Conservation (phyloP, 2,113 vertebrate genomes). For the Lophius piscatorius region DNA sequence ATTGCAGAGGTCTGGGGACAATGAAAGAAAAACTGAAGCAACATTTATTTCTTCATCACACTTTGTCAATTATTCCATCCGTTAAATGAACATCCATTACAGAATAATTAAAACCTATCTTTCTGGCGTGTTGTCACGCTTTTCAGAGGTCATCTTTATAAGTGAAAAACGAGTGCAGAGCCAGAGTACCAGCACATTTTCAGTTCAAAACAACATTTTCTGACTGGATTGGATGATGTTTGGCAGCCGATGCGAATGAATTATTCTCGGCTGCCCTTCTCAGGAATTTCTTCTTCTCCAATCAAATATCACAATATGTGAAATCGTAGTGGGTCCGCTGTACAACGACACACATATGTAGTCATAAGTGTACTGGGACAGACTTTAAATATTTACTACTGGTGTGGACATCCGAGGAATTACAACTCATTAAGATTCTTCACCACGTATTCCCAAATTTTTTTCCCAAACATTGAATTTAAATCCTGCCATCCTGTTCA, state of each 20-base stretch:
- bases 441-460: slow-evolving; percentile 8
- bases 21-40: slow-evolving; percentile 50
- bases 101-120: slow-evolving; percentile 35
- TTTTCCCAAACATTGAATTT: slow-evolving; percentile 26
- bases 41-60: slow-evolving; percentile 75
- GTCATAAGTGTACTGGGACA: slow-evolving; percentile 24
- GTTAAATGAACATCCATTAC: slow-evolving; percentile 36
- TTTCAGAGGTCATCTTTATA: slow-evolving; percentile 15
- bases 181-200: slow-evolving; percentile 42
- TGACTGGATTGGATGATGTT: slow-evolving; percentile 10
- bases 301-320: slow-evolving; percentile 42
- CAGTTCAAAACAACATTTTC: slow-evolving; percentile 9
- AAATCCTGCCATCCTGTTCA: slow-evolving; percentile 33
- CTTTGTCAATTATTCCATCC: slow-evolving; percentile 49
- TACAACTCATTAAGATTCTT: slow-evolving; percentile 30
- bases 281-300: slow-evolving; percentile 11
- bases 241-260: slow-evolving; percentile 26
- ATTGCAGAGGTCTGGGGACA: neutral
- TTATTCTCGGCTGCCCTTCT: neutral
- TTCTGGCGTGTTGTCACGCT: slow-evolving; percentile 13
- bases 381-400: slow-evolving; percentile 8
- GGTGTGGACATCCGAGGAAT: neutral
- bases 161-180: slow-evolving; percentile 39
- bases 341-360: slow-evolving; percentile 24
- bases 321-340: slow-evolving; percentile 20